A percentile compares a stretch with the other conserved stretches of the same genome.
phyloP scores from a whole-genome alignment of 2,113 vertebrate genomes.

The Struthidea cinerea region DNA sequence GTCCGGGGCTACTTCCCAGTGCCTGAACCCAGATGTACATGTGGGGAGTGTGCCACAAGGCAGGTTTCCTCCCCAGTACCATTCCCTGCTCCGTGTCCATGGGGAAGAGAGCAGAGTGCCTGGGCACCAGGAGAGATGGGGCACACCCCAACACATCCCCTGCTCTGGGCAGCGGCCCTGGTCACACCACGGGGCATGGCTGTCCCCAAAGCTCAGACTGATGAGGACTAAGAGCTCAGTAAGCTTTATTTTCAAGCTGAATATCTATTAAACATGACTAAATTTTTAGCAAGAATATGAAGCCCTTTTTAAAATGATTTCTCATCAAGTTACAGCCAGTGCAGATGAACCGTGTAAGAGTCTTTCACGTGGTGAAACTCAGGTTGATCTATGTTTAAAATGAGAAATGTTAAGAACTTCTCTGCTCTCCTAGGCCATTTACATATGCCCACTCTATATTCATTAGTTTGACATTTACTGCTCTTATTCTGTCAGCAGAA shows the following conservation, averaged over 20 bases:
- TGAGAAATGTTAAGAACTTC: not conserved
- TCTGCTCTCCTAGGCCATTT: not conserved
- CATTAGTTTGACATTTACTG: slow-evolving; percentile 24
- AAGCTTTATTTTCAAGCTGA: not conserved
- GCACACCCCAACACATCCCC: fast-evolving
- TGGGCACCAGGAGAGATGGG: fast-evolving
- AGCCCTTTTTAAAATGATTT: not conserved
- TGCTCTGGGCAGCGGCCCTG: not conserved
- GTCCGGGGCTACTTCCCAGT: fast-evolving
- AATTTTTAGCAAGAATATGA: not conserved
- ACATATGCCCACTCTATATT: slow-evolving; percentile 13
- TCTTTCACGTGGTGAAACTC: not conserved
- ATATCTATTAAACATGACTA: not conserved
- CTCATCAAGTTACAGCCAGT: not conserved
- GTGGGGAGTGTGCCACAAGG: fast-evolving
- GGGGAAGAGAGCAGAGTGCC: too few species aligned
- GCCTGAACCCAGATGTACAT: not conserved
- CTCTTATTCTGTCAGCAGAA: slow-evolving; percentile 19
- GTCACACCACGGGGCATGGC: fast-evolving
- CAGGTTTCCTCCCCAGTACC: fast-evolving
- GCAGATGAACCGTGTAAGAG: not conserved
- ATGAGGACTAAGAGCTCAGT: fast-evolving
- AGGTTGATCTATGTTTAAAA: not conserved
- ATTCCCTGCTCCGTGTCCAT: fast-evolving
- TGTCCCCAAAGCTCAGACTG: fast-evolving